phyloP scores from a whole-genome alignment of 2,888 invertebrate genomes.

The Pseudococcus longispinus region DNA sequence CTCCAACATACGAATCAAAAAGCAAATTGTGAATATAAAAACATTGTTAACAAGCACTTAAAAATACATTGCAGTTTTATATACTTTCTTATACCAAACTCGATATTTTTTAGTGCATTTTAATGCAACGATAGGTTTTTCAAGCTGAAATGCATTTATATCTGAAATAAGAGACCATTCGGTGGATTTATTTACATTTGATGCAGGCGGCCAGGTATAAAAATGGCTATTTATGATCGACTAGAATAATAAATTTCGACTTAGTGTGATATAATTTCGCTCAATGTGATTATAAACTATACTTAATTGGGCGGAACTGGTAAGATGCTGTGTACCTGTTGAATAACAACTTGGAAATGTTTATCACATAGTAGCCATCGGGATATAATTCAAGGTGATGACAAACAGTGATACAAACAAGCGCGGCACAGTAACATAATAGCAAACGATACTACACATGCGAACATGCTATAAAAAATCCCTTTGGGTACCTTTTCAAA shows the following conservation, averaged over 20 bases:
- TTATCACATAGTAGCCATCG: conserved; percentile 31
- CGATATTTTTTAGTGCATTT: neutral
- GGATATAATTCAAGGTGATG: conserved; percentile 34
- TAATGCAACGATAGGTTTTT: neutral
- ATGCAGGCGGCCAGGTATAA: neutral
- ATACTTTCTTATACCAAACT: neutral
- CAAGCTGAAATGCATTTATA: neutral
- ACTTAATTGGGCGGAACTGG: conserved; percentile 19
- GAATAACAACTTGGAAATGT: conserved; percentile 3
- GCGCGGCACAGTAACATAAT: conserved; percentile 23
- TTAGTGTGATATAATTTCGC: conserved; percentile 28
- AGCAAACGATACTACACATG: conserved; percentile 22
- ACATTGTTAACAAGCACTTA: neutral
- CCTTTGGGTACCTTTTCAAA: neutral
- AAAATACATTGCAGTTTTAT: neutral
- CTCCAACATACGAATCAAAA: neutral
- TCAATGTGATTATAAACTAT: conserved; percentile 28
- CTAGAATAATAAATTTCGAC: neutral
- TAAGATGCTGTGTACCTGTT: conserved; percentile 10
- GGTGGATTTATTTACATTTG: neutral
- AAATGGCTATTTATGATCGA: conserved; percentile 20
- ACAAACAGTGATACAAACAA: conserved; percentile 34
- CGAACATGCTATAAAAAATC: conserved; percentile 27
- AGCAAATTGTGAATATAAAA: neutral
- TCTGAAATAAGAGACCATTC: neutral